Evolutionary conservation across 2,113 vertebrate genomes (phyloP).

Genomic region (Scolopax mira): DNA sequence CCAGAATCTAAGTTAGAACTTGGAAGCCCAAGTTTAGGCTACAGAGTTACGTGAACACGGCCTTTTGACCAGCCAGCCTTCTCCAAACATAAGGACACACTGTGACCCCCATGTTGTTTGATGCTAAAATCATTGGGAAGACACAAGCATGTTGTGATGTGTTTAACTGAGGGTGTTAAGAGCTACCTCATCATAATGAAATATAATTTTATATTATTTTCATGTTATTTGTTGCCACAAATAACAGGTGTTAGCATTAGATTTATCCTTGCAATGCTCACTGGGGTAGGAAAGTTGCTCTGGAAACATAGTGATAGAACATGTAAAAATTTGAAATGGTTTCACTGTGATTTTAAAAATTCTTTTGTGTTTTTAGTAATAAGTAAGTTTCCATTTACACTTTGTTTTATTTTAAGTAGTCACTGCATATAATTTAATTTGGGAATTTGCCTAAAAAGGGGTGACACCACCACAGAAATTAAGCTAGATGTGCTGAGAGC

Average conservation of each 20-base stretch:
- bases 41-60: too few relatives aligned
- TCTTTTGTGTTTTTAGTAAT: neutral
- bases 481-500: neutral
- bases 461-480: neutral
- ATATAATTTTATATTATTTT: neutral
- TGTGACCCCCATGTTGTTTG: neutral
- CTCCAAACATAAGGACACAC: neutral
- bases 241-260: neutral
- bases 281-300: neutral
- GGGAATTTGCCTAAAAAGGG: neutral
- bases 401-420: neutral
- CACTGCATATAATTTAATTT: neutral
- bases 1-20: neutral
- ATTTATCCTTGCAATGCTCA: neutral
- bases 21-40: neutral
- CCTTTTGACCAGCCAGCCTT: neutral
- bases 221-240: neutral
- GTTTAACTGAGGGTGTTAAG: too few relatives aligned
- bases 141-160: neutral
- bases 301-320: neutral
- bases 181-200: neutral
- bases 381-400: neutral
- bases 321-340: neutral
- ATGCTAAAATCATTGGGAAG: neutral
- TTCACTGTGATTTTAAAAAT: neutral